phyloP scores from a whole-genome alignment of 1,140 invertebrate species.

The Orchesella cincta region DNA sequence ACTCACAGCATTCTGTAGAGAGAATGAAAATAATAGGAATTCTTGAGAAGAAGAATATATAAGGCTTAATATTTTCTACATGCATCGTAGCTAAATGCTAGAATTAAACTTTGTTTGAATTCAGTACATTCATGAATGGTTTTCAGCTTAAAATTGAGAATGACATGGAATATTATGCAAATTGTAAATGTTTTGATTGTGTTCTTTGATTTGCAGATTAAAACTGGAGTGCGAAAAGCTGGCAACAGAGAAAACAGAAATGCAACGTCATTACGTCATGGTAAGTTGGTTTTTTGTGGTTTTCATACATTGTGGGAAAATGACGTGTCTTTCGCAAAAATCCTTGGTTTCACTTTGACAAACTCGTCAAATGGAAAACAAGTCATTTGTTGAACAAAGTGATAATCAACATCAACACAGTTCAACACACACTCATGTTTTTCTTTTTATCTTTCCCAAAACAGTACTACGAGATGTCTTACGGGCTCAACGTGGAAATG shows the following conservation, averaged over 20 bases:
- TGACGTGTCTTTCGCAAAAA: too few relatives aligned
- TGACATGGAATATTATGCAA: not conserved
- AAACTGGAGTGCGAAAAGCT: slow-evolving; percentile 88
- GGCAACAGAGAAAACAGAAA: slow-evolving; percentile 94
- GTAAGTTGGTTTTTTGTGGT: slow-evolving; percentile 63
- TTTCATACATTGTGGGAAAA: not conserved
- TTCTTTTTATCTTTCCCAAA: slow-evolving; percentile 60
- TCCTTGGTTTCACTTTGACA: too few relatives aligned
- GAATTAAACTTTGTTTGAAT: too few relatives aligned
- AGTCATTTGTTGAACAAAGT: too few relatives aligned
- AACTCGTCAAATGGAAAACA: too few relatives aligned
- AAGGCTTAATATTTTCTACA: too few relatives aligned
- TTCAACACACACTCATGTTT: too few relatives aligned
- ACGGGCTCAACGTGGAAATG: slow-evolving; percentile 99
- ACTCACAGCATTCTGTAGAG: not conserved
- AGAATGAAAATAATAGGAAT: not conserved
- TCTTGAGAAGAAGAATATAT: too few relatives aligned
- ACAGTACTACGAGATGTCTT: slow-evolving; percentile 99
- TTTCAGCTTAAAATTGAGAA: too few relatives aligned
- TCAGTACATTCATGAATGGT: too few relatives aligned
- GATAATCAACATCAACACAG: too few relatives aligned
- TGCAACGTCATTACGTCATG: slow-evolving; percentile 96
- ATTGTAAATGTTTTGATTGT: not conserved
- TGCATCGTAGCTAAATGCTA: too few relatives aligned
- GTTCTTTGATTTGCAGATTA: slow-evolving; percentile 65